A percentile compares a stretch with the other conserved stretches of the same genome.
Conservation (phyloP, 2,113 vertebrate species). For the Caracal caracal region DNA sequence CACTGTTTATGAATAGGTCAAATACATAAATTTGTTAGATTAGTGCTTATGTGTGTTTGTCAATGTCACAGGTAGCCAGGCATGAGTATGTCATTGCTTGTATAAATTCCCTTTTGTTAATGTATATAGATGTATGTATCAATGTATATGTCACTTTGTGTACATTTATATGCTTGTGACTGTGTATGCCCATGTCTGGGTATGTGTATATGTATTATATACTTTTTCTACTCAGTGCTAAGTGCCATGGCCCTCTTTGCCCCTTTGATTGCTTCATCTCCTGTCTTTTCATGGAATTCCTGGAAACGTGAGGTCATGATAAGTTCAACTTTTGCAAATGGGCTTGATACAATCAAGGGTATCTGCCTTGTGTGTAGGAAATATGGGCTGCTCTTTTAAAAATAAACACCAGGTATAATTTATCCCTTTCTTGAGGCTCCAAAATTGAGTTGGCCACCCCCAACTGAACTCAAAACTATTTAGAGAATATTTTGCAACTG, state of each 20-base stretch:
- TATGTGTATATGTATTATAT: not conserved
- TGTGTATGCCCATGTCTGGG: not conserved
- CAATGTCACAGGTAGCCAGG: slow-evolving; percentile 10
- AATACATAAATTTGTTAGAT: not conserved
- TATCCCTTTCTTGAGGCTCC: slow-evolving; percentile 50
- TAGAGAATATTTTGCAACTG: not conserved
- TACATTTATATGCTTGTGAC: not conserved
- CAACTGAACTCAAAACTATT: not conserved
- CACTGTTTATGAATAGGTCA: not conserved
- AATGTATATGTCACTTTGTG: not conserved
- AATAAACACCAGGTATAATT: slow-evolving; percentile 1
- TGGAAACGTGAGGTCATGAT: not conserved
- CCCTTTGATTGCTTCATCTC: not conserved
- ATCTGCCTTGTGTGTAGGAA: not conserved
- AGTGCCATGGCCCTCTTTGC: not conserved
- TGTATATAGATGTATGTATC: not conserved
- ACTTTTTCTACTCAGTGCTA: not conserved
- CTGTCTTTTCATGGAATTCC: slow-evolving; percentile 21
- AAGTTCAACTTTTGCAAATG: not conserved
- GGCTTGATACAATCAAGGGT: slow-evolving; percentile 16
- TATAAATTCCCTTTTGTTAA: slow-evolving; percentile 24
- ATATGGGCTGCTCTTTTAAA: not conserved
- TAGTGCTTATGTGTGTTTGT: not conserved
- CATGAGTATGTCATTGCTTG: not conserved
- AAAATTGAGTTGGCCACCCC: not conserved